phyloP scores from a whole-genome alignment of 2,888 invertebrate genomes.

The Netelia inedita region DNA sequence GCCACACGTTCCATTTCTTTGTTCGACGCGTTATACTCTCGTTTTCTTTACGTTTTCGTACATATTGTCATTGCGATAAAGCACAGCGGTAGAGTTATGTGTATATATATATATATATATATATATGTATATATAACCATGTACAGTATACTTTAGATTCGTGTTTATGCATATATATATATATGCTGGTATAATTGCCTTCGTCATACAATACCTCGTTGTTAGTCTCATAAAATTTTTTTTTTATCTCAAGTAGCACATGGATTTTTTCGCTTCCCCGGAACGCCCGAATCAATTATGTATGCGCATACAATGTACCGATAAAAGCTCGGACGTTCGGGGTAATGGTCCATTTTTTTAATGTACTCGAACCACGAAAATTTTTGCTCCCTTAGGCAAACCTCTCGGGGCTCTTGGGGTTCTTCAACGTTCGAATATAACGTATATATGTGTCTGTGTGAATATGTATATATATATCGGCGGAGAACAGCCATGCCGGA shows the following conservation, averaged over 20 bases:
- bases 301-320: conserved; percentile 21
- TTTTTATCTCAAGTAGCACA: conserved; percentile 22
- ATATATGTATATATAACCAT: conserved; percentile 1
- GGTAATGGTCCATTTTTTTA: background rate
- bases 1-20: background rate
- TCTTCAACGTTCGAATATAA: conserved; percentile 25
- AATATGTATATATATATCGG: conserved; percentile 4
- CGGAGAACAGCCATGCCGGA: conserved; percentile 16
- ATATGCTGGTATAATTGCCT: conserved; percentile 36
- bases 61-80: conserved; percentile 73
- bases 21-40: conserved; percentile 16
- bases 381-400: conserved; percentile 1
- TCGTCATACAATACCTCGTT: conserved; percentile 47
- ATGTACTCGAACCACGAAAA: conserved; percentile 38
- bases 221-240: conserved; percentile 33
- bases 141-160: conserved; percentile 19
- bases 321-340: conserved; percentile 7
- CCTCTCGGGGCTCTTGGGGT: background rate
- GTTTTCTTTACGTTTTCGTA: conserved; percentile 33
- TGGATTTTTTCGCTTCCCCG: conserved; percentile 5
- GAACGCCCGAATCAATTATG: background rate
- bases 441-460: conserved; percentile 17
- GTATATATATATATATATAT: background rate
- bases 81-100: conserved; percentile 61
- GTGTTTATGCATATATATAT: background rate